These are phyloP conservation scores for Hirudinaria manillensis DNA, from an alignment of 2,888 invertebrate species.

Conservation along the genomic window DNA sequence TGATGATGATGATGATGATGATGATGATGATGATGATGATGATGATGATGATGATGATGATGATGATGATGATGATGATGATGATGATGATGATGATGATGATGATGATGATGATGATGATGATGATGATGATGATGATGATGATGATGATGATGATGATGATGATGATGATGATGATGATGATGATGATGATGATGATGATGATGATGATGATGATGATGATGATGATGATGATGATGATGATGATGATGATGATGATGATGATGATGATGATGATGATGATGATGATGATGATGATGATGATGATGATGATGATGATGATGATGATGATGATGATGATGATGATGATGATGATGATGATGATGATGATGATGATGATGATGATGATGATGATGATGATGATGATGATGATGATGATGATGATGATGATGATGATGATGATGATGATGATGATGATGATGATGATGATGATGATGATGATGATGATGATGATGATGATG, in stretches of 20 bases:
- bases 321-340: constrained; percentile 10
- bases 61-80: background rate
- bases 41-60: constrained; percentile 17
- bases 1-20: constrained; percentile 27
- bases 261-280: constrained; percentile 26
- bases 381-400: constrained; percentile 27
- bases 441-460: constrained; percentile 28
- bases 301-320: background rate
- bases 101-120: constrained; percentile 17
- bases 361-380: constrained; percentile 29
- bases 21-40: constrained; percentile 18
- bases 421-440: constrained; percentile 28
- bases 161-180: constrained; percentile 23
- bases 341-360: constrained; percentile 23
- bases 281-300: background rate
- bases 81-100: background rate
- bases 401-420: constrained; percentile 27
- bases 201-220: constrained; percentile 16
- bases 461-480: constrained; percentile 24
- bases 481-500: constrained; percentile 22
- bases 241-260: constrained; percentile 24
- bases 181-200: background rate
- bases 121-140: constrained; percentile 19
- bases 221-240: constrained; percentile 7
- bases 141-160: constrained; percentile 11